Evolutionary conservation across 2,797 vertebrate genomes (phyloP), one percentile per base, ranked within the genome.

Genomic region (Thripadectes ignobilis): DNA sequence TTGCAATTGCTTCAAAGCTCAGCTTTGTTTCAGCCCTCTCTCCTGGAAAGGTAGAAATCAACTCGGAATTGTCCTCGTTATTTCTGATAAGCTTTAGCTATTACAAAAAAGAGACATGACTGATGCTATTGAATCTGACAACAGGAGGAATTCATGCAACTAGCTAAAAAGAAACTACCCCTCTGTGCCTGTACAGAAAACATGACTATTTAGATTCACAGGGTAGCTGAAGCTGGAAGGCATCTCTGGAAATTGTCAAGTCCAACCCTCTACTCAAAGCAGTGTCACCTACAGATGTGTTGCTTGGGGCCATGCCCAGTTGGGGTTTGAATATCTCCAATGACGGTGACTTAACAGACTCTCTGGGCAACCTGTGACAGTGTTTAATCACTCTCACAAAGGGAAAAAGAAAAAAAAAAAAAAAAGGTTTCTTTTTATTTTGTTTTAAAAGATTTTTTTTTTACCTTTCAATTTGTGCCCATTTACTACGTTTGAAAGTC

Each of bases 401-500:
- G 20, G 14, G 10, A 6, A 6, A 67, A 81, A 5, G n/a, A 1
- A 1, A 61, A 22, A 43, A 17, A 16, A 46, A 30, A 30, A 9
- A 11, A 15, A 39, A 41, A 41, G 39, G 21, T 15, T 15, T 29
- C 14, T 24, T 15, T 49, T 80, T 11, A 9, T 32, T 79, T 66
- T 29, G 9, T 57, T 93, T 63, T 43, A 82, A 77, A 71, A 46
- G 1, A 30, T 12, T 32, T 7, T 77, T 39, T 39, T 9, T 62
- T 66, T 46, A 7, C 43, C 30, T 80, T 90, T 94, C 4, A 2
- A 10, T 75, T 90, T 59, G 1, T 79, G 46, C 14, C 27, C 39
- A 24, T 81, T 89, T 94, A 45, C 62, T 92, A 7, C 11, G 43
- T 83, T 69, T 24, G 80, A 95, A 95, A 69, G 88, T 83, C 81